These are phyloP conservation scores for Pseudoatta argentina DNA, from an alignment of 1,140 invertebrate genomes.

Conservation along the genomic window DNA sequence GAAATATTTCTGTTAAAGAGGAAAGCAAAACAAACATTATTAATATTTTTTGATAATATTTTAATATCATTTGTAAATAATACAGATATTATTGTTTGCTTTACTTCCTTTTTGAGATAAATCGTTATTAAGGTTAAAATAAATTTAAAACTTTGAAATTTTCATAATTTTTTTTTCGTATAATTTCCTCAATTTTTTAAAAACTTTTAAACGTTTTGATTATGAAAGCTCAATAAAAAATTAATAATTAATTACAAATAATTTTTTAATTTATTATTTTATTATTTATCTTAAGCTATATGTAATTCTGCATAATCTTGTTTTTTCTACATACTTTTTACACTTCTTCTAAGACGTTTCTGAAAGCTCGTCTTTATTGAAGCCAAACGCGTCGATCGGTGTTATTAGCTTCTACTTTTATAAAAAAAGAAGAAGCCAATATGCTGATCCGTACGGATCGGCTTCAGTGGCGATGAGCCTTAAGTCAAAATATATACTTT, in stretches of 20 bases:
- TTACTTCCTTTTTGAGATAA: not conserved
- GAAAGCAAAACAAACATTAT: not conserved
- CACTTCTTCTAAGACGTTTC: not conserved
- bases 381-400: too few relatives aligned
- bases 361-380: too few relatives aligned
- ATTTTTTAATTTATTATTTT: not conserved
- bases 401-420: too few relatives aligned
- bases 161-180: not conserved
- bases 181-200: not conserved
- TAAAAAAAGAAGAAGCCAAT: too few relatives aligned
- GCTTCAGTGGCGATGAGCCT: too few relatives aligned
- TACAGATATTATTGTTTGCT: not conserved
- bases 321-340: not conserved
- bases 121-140: not conserved
- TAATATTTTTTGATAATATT: not conserved
- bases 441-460: too few relatives aligned
- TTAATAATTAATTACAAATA: too few relatives aligned
- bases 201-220: not conserved
- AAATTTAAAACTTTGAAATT: not conserved
- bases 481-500: not conserved
- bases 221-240: not conserved
- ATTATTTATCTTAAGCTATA: not conserved
- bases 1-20: not conserved
- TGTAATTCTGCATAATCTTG: not conserved
- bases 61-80: not conserved